These are phyloP conservation scores for Branchinecta lindahli DNA, from an alignment of 1,140 invertebrate genomes.

Conservation along the genomic window DNA sequence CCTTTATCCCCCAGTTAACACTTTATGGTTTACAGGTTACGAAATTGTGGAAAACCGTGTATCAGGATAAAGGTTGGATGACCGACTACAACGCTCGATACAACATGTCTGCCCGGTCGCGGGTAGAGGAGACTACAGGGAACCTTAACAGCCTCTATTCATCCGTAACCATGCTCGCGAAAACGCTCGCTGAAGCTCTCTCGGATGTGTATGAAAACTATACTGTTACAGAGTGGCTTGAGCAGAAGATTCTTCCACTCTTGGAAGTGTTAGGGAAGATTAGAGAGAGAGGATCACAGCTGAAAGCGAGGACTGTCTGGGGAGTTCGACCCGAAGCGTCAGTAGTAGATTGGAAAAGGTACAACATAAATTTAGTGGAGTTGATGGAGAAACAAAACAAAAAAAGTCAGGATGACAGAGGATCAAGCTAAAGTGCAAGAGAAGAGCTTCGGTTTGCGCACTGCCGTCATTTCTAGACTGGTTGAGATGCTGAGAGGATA, in stretches of 20 bases:
- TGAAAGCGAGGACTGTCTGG: not conserved
- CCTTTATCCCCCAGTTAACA: not conserved
- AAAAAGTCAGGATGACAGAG: no score
- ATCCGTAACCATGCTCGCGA: slow-evolving; percentile 35
- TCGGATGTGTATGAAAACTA: slow-evolving; percentile 51
- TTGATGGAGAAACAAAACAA: not conserved
- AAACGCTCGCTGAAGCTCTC: slow-evolving; percentile 45
- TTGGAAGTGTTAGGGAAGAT: slow-evolving; percentile 27
- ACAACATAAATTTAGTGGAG: not conserved
- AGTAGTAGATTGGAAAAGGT: not conserved
- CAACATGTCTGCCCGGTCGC: slow-evolving; percentile 52
- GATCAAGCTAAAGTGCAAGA: no score
- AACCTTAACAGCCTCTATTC: slow-evolving; percentile 41
- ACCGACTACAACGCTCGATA: slow-evolving; percentile 62
- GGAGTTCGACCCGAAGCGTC: not conserved
- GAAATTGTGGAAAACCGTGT: slow-evolving; percentile 19
- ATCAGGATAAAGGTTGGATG: slow-evolving; percentile 46
- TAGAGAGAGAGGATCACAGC: not conserved
- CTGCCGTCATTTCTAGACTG: no score
- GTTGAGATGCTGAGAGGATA: no score
- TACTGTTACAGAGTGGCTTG: slow-evolving; percentile 57
- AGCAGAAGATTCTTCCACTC: slow-evolving; percentile 42
- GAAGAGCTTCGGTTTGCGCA: no score
- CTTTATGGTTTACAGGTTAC: not conserved
- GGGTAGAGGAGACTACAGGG: slow-evolving; percentile 48